Evolutionary conservation across 1,140 invertebrate species (phyloP).

Genomic region (Drosophila aff.): DNA sequence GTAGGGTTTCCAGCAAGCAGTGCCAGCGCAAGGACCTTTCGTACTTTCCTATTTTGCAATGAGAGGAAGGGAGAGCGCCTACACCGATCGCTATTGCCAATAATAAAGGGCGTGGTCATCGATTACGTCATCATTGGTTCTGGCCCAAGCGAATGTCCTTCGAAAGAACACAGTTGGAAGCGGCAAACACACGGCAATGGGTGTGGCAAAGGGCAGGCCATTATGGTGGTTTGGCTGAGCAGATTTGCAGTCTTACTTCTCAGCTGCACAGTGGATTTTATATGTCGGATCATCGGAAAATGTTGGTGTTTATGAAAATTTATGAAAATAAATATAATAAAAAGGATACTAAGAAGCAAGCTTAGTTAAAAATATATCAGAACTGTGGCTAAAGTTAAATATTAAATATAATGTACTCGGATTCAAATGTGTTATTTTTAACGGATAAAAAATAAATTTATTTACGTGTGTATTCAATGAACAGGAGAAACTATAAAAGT

Average conservation of each 20-base stretch:
- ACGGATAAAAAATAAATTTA: background rate
- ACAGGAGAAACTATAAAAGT: too few species aligned
- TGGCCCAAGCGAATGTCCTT: constrained; percentile 14
- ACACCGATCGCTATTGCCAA: constrained; percentile 31
- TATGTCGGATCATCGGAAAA: background rate
- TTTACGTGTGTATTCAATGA: background rate
- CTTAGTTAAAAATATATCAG: too few species aligned
- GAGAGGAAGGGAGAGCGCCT: constrained; percentile 1
- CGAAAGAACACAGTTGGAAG: background rate
- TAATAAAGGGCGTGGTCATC: constrained; percentile 13
- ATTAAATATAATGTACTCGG: background rate
- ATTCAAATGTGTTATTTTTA: background rate
- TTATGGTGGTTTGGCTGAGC: background rate
- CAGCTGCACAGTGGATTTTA: background rate
- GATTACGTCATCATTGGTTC: constrained; percentile 10
- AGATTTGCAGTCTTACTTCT: constrained; percentile 9
- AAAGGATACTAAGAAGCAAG: background rate
- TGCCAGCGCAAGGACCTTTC: background rate
- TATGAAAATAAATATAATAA: background rate
- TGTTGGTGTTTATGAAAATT: background rate
- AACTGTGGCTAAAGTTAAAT: background rate
- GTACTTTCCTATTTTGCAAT: background rate
- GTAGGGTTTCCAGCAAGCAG: background rate
- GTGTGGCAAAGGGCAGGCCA: constrained; percentile 9
- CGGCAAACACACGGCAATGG: constrained; percentile 3